A percentile compares a stretch with the other conserved stretches of the same genome.
These are phyloP conservation scores for Siniperca chuatsi DNA, from an alignment of 2,113 vertebrate genomes.

Conservation along the genomic window DNA sequence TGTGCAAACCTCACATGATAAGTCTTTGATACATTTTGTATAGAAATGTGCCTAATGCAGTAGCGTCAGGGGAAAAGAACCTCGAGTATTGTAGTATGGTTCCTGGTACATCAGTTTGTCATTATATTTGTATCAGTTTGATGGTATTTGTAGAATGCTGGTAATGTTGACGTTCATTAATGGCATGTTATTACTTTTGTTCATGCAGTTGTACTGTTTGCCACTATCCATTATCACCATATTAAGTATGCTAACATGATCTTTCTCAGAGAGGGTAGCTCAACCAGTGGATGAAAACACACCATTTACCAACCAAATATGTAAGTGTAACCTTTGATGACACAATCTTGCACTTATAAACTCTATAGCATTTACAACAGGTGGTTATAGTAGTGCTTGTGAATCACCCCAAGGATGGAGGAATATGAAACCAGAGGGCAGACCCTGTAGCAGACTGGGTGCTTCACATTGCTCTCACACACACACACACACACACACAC, in stretches of 20 bases:
- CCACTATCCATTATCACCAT: too few species aligned
- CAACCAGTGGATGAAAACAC: neutral
- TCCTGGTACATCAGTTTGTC: too few species aligned
- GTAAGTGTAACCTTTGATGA: neutral
- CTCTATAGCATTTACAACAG: neutral
- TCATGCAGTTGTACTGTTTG: too few species aligned
- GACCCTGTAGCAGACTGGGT: constrained; percentile 1
- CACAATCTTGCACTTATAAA: neutral
- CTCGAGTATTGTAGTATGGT: too few species aligned
- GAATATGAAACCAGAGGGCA: neutral
- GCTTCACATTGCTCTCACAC: neutral
- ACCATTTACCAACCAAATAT: neutral
- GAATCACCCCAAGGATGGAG: neutral
- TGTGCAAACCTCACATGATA: too few species aligned
- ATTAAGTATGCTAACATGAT: neutral
- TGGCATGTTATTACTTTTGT: neutral
- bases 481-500: neutral
- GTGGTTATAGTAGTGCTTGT: neutral
- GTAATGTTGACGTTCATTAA: neutral
- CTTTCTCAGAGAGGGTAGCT: neutral
- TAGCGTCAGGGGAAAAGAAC: too few species aligned
- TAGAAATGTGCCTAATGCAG: too few species aligned
- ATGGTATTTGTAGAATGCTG: neutral
- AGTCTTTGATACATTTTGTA: too few species aligned
- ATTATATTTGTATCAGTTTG: too few species aligned